Conservation (phyloP, 2,888 invertebrate genomes). For the Drosophila eohydei region DNA sequence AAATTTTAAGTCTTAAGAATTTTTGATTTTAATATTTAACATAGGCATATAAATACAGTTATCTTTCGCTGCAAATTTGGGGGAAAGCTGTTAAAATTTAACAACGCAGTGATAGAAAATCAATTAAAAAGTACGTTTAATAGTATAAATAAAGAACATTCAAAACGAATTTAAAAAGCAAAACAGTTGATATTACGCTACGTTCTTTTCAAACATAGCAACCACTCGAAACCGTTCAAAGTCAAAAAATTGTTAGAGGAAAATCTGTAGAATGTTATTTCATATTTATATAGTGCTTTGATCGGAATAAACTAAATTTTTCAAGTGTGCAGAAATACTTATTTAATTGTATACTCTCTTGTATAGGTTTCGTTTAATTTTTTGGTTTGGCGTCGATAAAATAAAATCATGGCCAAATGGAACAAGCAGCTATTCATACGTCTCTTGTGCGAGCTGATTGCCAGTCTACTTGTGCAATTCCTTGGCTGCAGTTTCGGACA, state of each 20-base stretch:
- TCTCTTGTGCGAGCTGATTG: slow-evolving; percentile 34
- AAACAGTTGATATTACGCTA: neutral
- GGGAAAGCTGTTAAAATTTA: neutral
- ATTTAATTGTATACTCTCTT: no score
- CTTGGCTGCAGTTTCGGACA: slow-evolving; percentile 21
- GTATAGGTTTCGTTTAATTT: neutral
- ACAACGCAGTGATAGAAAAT: neutral
- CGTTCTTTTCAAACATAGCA: neutral
- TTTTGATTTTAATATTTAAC: no score
- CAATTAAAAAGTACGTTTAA: no score
- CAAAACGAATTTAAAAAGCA: neutral
- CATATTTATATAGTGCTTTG: neutral
- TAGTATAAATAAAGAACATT: neutral
- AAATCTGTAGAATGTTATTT: neutral
- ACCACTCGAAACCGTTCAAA: neutral
- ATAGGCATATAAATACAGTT: no score
- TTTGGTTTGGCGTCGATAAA: neutral
- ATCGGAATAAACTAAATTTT: slow-evolving; percentile 17
- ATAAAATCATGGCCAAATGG: slow-evolving; percentile 25
- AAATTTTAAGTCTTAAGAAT: neutral
- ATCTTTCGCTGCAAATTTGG: no score
- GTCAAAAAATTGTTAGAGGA: neutral
- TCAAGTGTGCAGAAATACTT: neutral
- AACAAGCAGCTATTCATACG: slow-evolving; percentile 12
- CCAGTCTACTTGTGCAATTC: slow-evolving; percentile 25